phyloP scores from a whole-genome alignment of 2,888 invertebrate species.

The Drosophila conformis region DNA sequence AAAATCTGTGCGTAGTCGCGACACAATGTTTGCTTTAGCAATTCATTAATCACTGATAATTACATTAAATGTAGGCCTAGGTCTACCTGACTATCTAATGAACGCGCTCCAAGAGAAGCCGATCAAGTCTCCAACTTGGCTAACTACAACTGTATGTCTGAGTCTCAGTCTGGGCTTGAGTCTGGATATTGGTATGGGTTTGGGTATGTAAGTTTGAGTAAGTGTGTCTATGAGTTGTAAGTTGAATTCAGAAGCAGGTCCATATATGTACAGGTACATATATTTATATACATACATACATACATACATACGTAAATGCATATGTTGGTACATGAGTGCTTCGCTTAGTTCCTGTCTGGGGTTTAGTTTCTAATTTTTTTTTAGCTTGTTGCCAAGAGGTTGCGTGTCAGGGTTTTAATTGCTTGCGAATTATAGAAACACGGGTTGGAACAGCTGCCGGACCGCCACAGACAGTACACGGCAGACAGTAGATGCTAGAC shows the following conservation, averaged over 20 bases:
- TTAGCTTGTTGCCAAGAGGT: slow-evolving; percentile 65
- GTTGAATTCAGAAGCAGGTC: slow-evolving; percentile 25
- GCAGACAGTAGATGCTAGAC: background rate
- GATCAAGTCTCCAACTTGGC: slow-evolving; percentile 25
- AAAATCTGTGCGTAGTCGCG: slow-evolving; percentile 41
- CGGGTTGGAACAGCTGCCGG: slow-evolving; percentile 25
- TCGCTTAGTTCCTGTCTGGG: slow-evolving; percentile 61
- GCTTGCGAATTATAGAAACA: slow-evolving; percentile 71
- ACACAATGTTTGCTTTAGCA: slow-evolving; percentile 73
- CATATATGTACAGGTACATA: slow-evolving; percentile 26
- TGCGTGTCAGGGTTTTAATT: slow-evolving; percentile 66
- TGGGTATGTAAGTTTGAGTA: slow-evolving; percentile 6
- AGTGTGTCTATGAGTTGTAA: slow-evolving; percentile 36
- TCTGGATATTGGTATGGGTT: slow-evolving; percentile 5
- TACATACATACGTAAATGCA: background rate
- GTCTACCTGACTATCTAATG: slow-evolving; percentile 60
- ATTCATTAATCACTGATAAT: slow-evolving; percentile 82
- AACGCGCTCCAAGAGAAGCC: slow-evolving; percentile 35
- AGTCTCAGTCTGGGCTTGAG: slow-evolving; percentile 3
- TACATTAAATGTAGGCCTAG: slow-evolving; percentile 77
- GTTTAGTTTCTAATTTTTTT: slow-evolving; percentile 52
- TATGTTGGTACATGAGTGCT: slow-evolving; percentile 31
- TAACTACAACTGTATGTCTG: slow-evolving; percentile 3
- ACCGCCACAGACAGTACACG: background rate
- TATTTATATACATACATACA: slow-evolving; percentile 10